A percentile compares a stretch with the other conserved stretches of the same genome.
These are phyloP conservation scores for Poeciliopsis retropinna DNA, from an alignment of 2,113 vertebrate genomes.

Conservation along the genomic window DNA sequence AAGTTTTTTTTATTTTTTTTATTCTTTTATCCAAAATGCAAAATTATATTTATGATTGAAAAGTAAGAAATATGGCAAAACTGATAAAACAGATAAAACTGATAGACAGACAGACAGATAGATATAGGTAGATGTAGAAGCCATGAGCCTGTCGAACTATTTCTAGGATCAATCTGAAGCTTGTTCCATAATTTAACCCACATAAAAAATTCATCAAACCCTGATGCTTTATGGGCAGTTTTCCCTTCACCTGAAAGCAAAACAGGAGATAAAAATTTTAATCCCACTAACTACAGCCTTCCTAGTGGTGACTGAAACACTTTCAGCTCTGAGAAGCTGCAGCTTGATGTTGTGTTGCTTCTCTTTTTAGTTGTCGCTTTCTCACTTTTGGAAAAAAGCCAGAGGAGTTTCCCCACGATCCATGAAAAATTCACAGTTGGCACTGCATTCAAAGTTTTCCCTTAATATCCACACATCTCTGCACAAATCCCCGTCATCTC, in stretches of 20 bases:
- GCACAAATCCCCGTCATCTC: not conserved
- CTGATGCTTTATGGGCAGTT: not conserved
- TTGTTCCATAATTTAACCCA: not conserved
- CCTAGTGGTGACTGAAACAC: not conserved
- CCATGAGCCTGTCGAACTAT: no score
- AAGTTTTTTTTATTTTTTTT: no score
- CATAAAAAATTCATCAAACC: not conserved
- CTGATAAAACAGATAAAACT: no score
- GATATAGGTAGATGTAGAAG: no score
- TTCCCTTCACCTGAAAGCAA: not conserved
- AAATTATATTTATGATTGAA: no score
- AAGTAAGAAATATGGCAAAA: no score
- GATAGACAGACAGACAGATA: no score
- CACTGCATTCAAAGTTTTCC: not conserved
- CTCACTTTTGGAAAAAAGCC: not conserved
- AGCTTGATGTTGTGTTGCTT: not conserved
- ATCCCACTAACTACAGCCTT: not conserved
- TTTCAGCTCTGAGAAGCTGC: not conserved
- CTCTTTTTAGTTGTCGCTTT: not conserved
- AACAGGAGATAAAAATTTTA: not conserved
- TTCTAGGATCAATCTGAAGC: not conserved
- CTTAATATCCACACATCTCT: not conserved
- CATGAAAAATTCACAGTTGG: not conserved
- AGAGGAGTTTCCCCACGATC: not conserved
- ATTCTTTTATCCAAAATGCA: no score